A percentile compares a stretch with the other conserved stretches of the same genome.
Conservation (phyloP, 2,888 invertebrate genomes). For the Eristalis intricaria region DNA sequence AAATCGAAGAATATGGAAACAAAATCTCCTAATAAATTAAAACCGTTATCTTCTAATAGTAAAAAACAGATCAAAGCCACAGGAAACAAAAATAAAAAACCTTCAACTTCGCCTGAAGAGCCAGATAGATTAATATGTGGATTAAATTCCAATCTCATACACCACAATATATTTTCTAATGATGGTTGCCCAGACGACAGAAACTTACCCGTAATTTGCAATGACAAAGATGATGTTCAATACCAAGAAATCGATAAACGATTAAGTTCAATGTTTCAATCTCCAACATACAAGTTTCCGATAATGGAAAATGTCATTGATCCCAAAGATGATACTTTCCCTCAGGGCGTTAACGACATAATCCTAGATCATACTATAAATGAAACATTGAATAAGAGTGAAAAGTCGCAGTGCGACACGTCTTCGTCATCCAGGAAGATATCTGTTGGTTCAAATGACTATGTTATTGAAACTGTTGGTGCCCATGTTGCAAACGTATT, state of each 20-base stretch:
- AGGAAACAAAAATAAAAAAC: neutral
- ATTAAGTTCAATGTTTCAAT: conserved; percentile 73
- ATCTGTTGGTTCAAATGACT: conserved; percentile 77
- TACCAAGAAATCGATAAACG: conserved; percentile 74
- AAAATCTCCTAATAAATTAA: neutral
- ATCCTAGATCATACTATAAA: neutral
- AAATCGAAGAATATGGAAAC: neutral
- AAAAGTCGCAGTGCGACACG: conserved; percentile 41
- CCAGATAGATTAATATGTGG: neutral
- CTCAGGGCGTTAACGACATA: neutral
- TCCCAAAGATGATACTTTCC: neutral
- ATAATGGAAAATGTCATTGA: neutral
- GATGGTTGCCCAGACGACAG: conserved; percentile 45
- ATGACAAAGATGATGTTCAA: conserved; percentile 70
- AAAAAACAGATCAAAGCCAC: neutral
- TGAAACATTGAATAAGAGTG: conserved; percentile 34
- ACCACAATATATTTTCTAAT: conserved; percentile 72
- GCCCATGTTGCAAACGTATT: conserved; percentile 77
- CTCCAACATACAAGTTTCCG: conserved; percentile 62
- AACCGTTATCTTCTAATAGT: neutral
- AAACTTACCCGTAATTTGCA: conserved; percentile 31
- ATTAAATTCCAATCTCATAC: conserved; percentile 44
- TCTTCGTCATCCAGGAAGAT: conserved; percentile 62
- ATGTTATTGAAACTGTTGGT: conserved; percentile 77
- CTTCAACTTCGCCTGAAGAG: neutral